phyloP scores from a whole-genome alignment of 92 coral and sea anemone species.

The Zoanthus sociatus region DNA sequence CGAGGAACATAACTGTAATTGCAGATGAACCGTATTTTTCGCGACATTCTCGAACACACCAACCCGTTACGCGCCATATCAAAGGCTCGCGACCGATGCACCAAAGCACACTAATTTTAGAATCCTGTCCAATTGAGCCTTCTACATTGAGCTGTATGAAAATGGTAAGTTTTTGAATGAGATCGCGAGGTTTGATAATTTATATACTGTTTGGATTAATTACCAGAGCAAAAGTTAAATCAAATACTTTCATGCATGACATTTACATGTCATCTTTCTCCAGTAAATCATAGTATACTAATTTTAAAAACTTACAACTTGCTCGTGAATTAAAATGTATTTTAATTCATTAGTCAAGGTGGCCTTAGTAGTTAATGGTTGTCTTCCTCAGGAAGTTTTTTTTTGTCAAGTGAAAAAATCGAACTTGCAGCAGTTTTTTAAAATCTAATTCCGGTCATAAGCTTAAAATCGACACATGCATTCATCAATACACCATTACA shows the following conservation, averaged over 20 bases:
- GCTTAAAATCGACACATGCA: too few relatives aligned
- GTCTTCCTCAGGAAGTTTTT: too few relatives aligned
- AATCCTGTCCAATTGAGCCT: conserved; percentile 61
- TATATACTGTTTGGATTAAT: conserved; percentile 25
- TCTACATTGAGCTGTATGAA: conserved; percentile 85
- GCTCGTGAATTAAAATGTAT: too few relatives aligned
- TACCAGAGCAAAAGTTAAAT: neutral
- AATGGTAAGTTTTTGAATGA: conserved; percentile 63
- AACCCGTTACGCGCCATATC: conserved; percentile 55
- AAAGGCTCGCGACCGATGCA: conserved; percentile 92
- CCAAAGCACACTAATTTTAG: conserved; percentile 75
- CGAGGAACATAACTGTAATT: conserved; percentile 90
- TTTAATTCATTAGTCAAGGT: too few relatives aligned
- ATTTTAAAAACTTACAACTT: too few relatives aligned
- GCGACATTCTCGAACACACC: conserved; percentile 72
- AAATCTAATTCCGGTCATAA: too few relatives aligned
- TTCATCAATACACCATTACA: too few relatives aligned
- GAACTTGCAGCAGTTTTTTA: too few relatives aligned
- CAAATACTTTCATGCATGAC: neutral
- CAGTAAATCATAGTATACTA: too few relatives aligned
- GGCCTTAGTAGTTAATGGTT: too few relatives aligned
- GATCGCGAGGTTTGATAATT: neutral
- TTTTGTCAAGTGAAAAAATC: too few relatives aligned
- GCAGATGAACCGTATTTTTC: conserved; percentile 84
- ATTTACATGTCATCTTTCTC: neutral